Conservation (phyloP, 2,113 vertebrate genomes). For the Piprites chloris region DNA sequence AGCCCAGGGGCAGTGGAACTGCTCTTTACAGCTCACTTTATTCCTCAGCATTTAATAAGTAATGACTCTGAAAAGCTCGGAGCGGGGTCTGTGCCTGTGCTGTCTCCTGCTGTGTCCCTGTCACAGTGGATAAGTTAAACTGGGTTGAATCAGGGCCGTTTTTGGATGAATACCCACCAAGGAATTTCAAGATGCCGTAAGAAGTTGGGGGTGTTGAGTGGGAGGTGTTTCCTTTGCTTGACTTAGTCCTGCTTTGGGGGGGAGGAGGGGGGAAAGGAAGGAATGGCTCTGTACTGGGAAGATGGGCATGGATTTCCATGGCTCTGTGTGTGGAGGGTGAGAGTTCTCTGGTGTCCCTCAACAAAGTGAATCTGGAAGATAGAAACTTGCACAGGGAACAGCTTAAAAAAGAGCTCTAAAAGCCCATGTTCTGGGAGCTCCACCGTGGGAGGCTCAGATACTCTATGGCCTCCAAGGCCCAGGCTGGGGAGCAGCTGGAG, state of each 20-base stretch:
- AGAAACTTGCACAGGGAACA: not conserved
- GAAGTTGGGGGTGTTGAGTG: not conserved
- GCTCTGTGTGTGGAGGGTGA: not conserved
- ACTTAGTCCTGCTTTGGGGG: not conserved
- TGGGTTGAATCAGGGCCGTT: not conserved
- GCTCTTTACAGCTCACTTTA: constrained; percentile 3
- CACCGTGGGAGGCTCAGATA: rapidly evolving
- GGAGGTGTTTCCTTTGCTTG: not conserved
- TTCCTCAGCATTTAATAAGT: constrained; percentile 29
- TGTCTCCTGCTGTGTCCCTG: constrained; percentile 34
- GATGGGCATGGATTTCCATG: rapidly evolving
- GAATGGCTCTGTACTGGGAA: not conserved
- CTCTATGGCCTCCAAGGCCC: not conserved
- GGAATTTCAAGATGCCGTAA: not conserved
- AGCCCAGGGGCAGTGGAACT: constrained; percentile 22
- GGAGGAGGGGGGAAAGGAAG: not conserved
- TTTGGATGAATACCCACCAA: constrained; percentile 33
- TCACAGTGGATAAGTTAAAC: constrained; percentile 20
- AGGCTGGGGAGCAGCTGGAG: not conserved
- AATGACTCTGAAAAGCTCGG: constrained; percentile 35
- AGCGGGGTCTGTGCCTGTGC: constrained; percentile 24
- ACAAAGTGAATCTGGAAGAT: not conserved
- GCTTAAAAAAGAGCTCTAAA: not conserved
- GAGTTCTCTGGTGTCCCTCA: not conserved
- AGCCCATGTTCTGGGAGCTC: rapidly evolving